These are phyloP conservation scores for Hyposoter didymator DNA, from an alignment of 2,888 invertebrate species.

Conservation along the genomic window DNA sequence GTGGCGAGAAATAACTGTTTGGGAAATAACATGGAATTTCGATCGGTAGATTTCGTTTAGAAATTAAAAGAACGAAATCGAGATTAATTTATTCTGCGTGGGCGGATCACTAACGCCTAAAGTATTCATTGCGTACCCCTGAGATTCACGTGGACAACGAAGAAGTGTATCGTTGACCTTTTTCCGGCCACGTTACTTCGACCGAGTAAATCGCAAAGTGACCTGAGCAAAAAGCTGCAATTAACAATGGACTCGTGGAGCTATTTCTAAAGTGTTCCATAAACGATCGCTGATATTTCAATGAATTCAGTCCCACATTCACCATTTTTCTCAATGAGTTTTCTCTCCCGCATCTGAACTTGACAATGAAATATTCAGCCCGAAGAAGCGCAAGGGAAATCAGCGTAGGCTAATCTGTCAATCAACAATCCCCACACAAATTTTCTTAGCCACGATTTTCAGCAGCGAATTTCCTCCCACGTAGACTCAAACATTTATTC, in stretches of 20 bases:
- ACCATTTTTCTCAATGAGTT: not conserved
- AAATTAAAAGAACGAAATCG: not conserved
- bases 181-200: not conserved
- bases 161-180: constrained; percentile 10
- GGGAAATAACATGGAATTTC: not conserved
- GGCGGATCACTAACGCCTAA: not conserved
- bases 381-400: not conserved
- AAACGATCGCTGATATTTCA: not conserved
- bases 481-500: not conserved
- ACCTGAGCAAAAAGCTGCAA: not conserved
- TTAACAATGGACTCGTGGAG: not conserved
- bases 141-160: constrained; percentile 6
- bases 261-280: not conserved
- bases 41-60: not conserved
- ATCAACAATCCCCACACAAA: not conserved
- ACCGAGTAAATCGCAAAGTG: no score
- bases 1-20: not conserved
- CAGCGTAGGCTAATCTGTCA: not conserved
- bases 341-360: not conserved
- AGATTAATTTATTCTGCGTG: not conserved
- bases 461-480: not conserved
- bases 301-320: not conserved
- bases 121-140: not conserved
- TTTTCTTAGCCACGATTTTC: not conserved
- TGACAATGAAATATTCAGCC: constrained; percentile 17